Evolutionary conservation across 2,113 vertebrate species (phyloP), one percentile per base, ranked within the genome.

Genomic region (Amphilophus citrinellus): DNA sequence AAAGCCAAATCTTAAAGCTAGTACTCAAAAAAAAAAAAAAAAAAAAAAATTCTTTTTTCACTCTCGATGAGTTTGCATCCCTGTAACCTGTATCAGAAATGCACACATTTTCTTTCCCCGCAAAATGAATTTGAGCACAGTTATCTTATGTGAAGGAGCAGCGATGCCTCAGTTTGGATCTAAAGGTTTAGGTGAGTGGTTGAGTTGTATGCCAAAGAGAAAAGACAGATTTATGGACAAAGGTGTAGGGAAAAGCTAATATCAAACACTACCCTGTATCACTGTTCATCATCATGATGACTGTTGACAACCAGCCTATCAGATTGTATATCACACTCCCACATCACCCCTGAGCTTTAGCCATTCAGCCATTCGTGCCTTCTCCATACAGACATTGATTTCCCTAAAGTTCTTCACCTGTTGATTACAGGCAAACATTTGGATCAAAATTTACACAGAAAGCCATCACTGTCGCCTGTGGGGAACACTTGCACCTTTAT

Each of bases 311-410:
- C 63, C 85, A 92, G 89, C 89, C 79, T n/a, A 35, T n/a, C 76
- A 80, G 87, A 91, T 85, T 89, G 85, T 90, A 82, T 22, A 82
- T 47, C 62, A 24, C 35, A 83, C 27, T 88, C 84, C 76, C 83
- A 71, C 56, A 75, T 80, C 87, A 73, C 87, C 84, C 90, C 93
- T 85, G 87, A 96, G 93, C 94, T 95, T 95, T 94, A 96, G 94
- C 94, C 95, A 96, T 95, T 90, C 91, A 92, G 89, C 96, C 96
- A 94, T 96, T 91, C 87, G 96, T 97, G 96, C 96, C 96, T 96
- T 96, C 91, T 95, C 91, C 90, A 92, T 79, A 59, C 27, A 53
- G 73, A 84, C 44, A 53, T 53, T 73, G 66, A 87, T 56, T 35
- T 76, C 85, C 77, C 77, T 22, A 2, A 39, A 59, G 37, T 44